phyloP scores from a whole-genome alignment of 2,888 invertebrate genomes.

The Maniola hyperantus region DNA sequence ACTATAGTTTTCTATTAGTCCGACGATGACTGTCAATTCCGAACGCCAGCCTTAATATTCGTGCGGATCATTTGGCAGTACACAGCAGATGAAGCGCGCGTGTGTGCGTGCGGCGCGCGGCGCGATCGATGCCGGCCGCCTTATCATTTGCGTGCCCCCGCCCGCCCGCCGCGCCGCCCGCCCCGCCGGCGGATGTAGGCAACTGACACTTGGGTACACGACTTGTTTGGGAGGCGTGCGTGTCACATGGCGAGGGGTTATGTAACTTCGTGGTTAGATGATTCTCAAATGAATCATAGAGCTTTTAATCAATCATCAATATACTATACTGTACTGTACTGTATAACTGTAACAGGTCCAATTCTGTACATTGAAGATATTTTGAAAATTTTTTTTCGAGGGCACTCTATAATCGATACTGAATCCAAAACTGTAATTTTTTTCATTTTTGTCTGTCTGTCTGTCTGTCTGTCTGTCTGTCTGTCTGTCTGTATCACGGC shows the following conservation, averaged over 20 bases:
- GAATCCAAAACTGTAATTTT: no score
- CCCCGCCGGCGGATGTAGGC: slow-evolving; percentile 38
- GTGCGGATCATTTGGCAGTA: slow-evolving; percentile 77
- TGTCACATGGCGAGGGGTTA: slow-evolving; percentile 43
- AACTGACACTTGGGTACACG: slow-evolving; percentile 41
- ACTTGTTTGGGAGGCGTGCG: slow-evolving; percentile 43
- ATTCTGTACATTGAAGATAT: no score
- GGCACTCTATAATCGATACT: no score
- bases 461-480: no score
- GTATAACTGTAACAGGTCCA: no score
- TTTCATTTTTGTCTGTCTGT: no score
- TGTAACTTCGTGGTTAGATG: slow-evolving; percentile 23
- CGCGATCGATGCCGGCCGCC: slow-evolving; percentile 72
- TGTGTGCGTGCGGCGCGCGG: slow-evolving; percentile 60
- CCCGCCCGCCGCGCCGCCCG: slow-evolving; percentile 51
- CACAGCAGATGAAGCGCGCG: slow-evolving; percentile 65
- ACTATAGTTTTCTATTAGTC: background rate
- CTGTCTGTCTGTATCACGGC: no score
- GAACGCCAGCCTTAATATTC: slow-evolving; percentile 58
- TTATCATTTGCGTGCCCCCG: slow-evolving; percentile 76
- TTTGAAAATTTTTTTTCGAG: no score
- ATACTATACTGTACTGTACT: no score
- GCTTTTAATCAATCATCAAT: no score
- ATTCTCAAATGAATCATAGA: no score
- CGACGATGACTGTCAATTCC: slow-evolving; percentile 52